phyloP scores from a whole-genome alignment of 2,797 vertebrate species.

The Xenentodon cancila region DNA sequence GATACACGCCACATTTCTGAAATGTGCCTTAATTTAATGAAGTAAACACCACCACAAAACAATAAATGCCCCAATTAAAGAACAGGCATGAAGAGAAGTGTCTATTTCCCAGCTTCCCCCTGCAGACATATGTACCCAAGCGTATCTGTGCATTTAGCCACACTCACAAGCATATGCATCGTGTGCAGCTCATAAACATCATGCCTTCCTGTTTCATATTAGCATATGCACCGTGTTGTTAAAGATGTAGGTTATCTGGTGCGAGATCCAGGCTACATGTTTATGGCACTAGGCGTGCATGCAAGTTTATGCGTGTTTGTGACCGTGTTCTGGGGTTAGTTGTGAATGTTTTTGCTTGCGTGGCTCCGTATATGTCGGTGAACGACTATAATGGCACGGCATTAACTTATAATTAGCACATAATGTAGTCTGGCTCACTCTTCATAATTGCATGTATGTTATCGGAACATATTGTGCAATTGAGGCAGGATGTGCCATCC shows the following conservation, averaged over 20 bases:
- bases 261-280: slow-evolving; percentile 72
- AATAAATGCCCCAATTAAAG: slow-evolving; percentile 86
- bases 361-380: slow-evolving; percentile 10
- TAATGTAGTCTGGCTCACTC: slow-evolving; percentile 47
- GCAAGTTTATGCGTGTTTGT: slow-evolving; percentile 10
- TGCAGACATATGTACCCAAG: slow-evolving; percentile 78
- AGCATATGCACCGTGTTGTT: slow-evolving; percentile 74
- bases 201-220: slow-evolving; percentile 67
- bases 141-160: slow-evolving; percentile 77
- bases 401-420: slow-evolving; percentile 56
- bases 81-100: slow-evolving; percentile 82
- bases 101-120: slow-evolving; percentile 79
- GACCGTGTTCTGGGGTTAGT: not conserved
- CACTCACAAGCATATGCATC: slow-evolving; percentile 74
- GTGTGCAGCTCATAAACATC: slow-evolving; percentile 74
- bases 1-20: slow-evolving; percentile 77
- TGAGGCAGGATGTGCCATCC: slow-evolving; percentile 63
- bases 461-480: slow-evolving; percentile 68
- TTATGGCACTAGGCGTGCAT: slow-evolving; percentile 32
- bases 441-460: slow-evolving; percentile 63
- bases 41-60: slow-evolving; percentile 81
- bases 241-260: slow-evolving; percentile 77
- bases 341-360: slow-evolving; percentile 1
- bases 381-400: slow-evolving; percentile 28
- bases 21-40: slow-evolving; percentile 80